Percentiles rank a stretch among this genome's conserved stretches.
These are phyloP conservation scores for Isichthys henryi DNA, from an alignment of 2,113 vertebrate species.

Conservation along the genomic window DNA sequence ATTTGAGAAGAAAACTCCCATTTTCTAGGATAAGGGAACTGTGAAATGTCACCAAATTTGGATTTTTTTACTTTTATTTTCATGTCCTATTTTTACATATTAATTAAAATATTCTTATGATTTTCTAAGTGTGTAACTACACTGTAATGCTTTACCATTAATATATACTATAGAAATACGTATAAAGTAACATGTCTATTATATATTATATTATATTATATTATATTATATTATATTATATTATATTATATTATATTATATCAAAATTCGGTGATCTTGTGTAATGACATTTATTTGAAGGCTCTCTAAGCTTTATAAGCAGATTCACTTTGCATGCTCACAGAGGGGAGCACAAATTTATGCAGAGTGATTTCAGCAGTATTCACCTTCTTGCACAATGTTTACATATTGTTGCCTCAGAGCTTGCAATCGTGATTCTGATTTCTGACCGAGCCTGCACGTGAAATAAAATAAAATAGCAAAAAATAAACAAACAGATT, in stretches of 20 bases:
- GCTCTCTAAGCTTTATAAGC: background rate
- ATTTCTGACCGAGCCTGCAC: background rate
- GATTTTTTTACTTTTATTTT: background rate
- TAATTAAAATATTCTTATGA: background rate
- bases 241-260: background rate
- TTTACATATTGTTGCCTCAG: slow-evolving; percentile 1
- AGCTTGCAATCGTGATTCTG: background rate
- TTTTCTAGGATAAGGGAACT: background rate
- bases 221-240: background rate
- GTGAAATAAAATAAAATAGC: background rate
- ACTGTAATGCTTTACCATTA: background rate
- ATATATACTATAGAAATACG: background rate
- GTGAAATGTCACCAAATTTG: background rate
- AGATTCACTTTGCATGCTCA: background rate
- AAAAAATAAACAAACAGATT: background rate
- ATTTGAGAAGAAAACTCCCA: background rate
- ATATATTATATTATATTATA: background rate
- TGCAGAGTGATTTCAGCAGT: background rate
- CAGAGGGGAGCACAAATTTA: background rate
- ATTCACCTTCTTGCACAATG: background rate
- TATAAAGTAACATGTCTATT: background rate
- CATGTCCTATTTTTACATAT: background rate
- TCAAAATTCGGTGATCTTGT: background rate
- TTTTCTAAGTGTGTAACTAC: background rate
- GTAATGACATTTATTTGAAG: background rate